Conservation (phyloP, 2,113 vertebrate species). For the Sclerurus mexicanus region DNA sequence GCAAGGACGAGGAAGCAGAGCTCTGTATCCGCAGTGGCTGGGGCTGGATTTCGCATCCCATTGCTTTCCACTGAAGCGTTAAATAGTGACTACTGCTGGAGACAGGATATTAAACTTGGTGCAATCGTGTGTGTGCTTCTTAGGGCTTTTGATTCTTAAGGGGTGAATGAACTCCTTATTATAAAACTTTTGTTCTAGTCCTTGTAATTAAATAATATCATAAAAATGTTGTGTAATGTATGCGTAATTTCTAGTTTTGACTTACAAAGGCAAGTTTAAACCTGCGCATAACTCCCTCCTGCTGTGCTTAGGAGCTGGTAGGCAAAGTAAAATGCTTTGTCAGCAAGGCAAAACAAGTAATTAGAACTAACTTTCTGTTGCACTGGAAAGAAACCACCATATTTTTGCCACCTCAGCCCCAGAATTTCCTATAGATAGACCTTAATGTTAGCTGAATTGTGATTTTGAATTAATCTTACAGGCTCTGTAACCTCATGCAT, state of each 20-base stretch:
- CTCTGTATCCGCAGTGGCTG: neutral
- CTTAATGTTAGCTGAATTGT: neutral
- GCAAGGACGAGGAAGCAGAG: conserved; percentile 4
- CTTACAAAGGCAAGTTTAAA: neutral
- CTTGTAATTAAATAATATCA: neutral
- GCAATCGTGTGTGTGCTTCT: neutral
- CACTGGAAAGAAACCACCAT: neutral
- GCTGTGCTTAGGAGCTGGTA: neutral
- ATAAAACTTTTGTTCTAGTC: neutral
- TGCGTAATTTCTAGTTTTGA: neutral
- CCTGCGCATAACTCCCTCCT: neutral
- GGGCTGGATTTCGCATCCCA: conserved; percentile 11
- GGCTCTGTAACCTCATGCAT: neutral
- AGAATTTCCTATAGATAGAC: neutral
- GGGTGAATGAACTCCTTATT: neutral
- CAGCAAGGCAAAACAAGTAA: neutral
- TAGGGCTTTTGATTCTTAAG: neutral
- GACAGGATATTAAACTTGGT: conserved; percentile 33
- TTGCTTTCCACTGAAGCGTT: neutral
- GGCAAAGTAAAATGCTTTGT: neutral
- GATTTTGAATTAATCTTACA: neutral
- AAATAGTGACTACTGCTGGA: neutral
- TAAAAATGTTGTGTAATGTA: neutral
- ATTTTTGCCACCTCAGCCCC: neutral
- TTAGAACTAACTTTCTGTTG: neutral